Conservation (phyloP, 2,113 vertebrate genomes). For the Cairina moschata region DNA sequence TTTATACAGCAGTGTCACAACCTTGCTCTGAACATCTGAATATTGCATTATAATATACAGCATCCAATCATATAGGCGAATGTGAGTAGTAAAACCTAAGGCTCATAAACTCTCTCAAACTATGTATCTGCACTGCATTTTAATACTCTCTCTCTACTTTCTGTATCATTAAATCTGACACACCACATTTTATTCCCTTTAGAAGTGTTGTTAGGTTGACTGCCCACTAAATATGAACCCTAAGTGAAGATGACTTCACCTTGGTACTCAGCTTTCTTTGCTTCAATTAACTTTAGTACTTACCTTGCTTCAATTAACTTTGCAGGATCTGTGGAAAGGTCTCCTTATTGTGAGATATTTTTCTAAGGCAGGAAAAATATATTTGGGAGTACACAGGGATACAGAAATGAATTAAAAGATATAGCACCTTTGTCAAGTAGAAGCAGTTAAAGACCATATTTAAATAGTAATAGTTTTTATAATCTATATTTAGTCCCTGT, state of each 20-base stretch:
- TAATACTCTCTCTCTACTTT: slow-evolving; percentile 60
- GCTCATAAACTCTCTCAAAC: slow-evolving; percentile 63
- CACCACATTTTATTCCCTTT: slow-evolving; percentile 72
- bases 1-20: slow-evolving; percentile 53
- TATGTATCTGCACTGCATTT: slow-evolving; percentile 62
- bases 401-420: slow-evolving; percentile 10
- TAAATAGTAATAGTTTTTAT: slow-evolving; percentile 1
- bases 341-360: slow-evolving; percentile 23
- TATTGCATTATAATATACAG: slow-evolving; percentile 52
- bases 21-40: slow-evolving; percentile 52
- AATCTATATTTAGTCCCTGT: not conserved
- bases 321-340: slow-evolving; percentile 57
- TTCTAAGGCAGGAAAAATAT: slow-evolving; percentile 27
- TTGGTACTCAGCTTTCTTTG: slow-evolving; percentile 65
- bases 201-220: slow-evolving; percentile 65
- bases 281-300: slow-evolving; percentile 71
- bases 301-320: slow-evolving; percentile 69
- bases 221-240: slow-evolving; percentile 72
- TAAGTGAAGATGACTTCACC: slow-evolving; percentile 74
- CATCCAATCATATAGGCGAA: slow-evolving; percentile 43
- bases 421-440: not conserved
- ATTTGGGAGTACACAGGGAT: slow-evolving; percentile 14
- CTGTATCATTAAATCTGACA: slow-evolving; percentile 74
- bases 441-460: not conserved
- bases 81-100: slow-evolving; percentile 59